These are phyloP conservation scores for Xestia rhomboidea DNA, from an alignment of 2,888 invertebrate genomes.

Conservation along the genomic window DNA sequence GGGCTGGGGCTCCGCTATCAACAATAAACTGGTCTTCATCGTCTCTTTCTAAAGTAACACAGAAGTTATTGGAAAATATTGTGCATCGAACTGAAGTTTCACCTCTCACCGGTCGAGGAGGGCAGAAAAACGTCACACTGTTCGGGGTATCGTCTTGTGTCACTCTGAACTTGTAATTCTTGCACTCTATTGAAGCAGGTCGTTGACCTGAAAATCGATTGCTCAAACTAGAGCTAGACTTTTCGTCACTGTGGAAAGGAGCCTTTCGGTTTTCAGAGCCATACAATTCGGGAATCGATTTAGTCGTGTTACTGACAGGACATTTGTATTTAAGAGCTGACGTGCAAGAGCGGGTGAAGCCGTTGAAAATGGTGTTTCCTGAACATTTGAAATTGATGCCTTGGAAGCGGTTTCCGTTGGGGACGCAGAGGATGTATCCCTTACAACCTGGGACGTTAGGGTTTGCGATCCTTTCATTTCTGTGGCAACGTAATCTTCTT, in stretches of 20 bases:
- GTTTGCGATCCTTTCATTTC: constrained; percentile 85
- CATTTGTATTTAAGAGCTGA: constrained; percentile 84
- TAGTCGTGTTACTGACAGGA: constrained; percentile 76
- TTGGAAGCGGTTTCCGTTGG: constrained; percentile 85
- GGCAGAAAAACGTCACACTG: constrained; percentile 85
- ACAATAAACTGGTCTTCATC: constrained; percentile 82
- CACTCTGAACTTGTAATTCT: constrained; percentile 85
- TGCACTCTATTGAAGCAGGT: constrained; percentile 82
- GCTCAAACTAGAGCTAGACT: constrained; percentile 42
- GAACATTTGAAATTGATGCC: constrained; percentile 87
- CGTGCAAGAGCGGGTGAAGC: constrained; percentile 83
- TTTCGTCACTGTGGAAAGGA: constrained; percentile 52
- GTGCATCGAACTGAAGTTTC: constrained; percentile 81
- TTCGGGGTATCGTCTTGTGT: constrained; percentile 79
- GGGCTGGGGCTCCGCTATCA: constrained; percentile 74
- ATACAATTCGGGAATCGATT: constrained; percentile 70
- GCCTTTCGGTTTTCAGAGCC: constrained; percentile 73
- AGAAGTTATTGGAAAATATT: constrained; percentile 86
- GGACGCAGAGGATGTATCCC: constrained; percentile 87
- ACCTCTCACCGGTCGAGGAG: constrained; percentile 79
- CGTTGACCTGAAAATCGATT: constrained; percentile 46
- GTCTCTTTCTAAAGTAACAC: constrained; percentile 83
- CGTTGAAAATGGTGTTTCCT: constrained; percentile 86
- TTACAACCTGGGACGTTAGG: constrained; percentile 85
- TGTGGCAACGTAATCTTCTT: constrained; percentile 79